Conservation (phyloP, 2,888 invertebrate species). For the Leuctra nigra region DNA sequence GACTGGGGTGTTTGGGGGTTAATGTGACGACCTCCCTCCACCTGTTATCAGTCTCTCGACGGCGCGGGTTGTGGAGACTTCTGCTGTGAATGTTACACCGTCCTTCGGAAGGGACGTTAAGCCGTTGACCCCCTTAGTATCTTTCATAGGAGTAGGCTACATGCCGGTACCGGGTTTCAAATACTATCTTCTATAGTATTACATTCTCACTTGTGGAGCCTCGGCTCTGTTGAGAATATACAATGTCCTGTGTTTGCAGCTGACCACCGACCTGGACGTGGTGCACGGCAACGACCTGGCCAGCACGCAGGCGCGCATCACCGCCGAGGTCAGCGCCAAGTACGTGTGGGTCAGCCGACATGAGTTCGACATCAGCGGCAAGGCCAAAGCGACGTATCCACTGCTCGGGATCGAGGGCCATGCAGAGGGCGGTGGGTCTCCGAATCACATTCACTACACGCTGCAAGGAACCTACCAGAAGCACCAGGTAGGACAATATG, state of each 20-base stretch:
- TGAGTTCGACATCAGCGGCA: slow-evolving; percentile 46
- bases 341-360: slow-evolving; percentile 34
- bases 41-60: too few species aligned
- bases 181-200: too few species aligned
- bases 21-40: too few species aligned
- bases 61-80: too few species aligned
- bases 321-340: slow-evolving; percentile 44
- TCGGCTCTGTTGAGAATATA: too few species aligned
- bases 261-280: slow-evolving; percentile 48
- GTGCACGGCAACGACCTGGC: slow-evolving; percentile 56
- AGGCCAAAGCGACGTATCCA: slow-evolving; percentile 42
- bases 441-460: slow-evolving; percentile 50
- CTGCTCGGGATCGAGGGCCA: slow-evolving; percentile 45
- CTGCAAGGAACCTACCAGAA: slow-evolving; percentile 51
- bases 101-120: too few species aligned
- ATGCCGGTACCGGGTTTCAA: too few species aligned
- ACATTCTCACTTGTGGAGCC: too few species aligned
- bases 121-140: too few species aligned
- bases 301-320: slow-evolving; percentile 49
- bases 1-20: too few species aligned
- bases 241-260: slow-evolving; percentile 25
- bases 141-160: too few species aligned
- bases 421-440: slow-evolving; percentile 50
- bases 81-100: too few species aligned
- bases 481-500: slow-evolving; percentile 47